A percentile compares a stretch with the other conserved stretches of the same genome.
Evolutionary conservation across 2,113 vertebrate genomes (phyloP).

Genomic region (Clarias gariepinus): DNA sequence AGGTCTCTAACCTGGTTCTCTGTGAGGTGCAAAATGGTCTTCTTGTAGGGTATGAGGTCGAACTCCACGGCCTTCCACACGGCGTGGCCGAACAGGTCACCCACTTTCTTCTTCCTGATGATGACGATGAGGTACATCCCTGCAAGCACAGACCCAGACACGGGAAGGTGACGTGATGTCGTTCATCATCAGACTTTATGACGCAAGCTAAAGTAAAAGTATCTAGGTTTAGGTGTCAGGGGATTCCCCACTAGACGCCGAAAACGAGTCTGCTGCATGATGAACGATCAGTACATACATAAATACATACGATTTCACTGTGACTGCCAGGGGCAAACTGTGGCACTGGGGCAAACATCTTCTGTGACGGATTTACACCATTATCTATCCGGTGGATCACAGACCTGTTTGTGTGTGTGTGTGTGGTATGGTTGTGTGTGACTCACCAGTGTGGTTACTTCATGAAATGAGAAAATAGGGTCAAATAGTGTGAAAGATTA

Average conservation of each 20-base stretch:
- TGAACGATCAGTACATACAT: background rate
- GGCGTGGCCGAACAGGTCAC: constrained; percentile 87
- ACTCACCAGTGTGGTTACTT: background rate
- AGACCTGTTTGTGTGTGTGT: background rate
- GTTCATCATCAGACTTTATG: background rate
- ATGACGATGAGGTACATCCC: constrained; percentile 96
- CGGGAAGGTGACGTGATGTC: background rate
- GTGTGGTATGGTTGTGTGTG: background rate
- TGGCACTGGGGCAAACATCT: background rate
- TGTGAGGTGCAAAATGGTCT: constrained; percentile 93
- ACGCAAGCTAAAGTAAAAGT: background rate
- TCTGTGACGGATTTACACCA: background rate
- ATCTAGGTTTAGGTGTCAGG: too few relatives aligned
- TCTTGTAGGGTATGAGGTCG: constrained; percentile 94
- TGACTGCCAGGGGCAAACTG: background rate
- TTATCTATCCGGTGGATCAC: background rate
- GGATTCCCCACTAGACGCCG: background rate
- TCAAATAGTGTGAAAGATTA: background rate
- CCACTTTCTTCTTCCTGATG: constrained; percentile 92
- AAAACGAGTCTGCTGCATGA: background rate
- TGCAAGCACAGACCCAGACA: constrained; percentile 57
- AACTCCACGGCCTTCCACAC: constrained; percentile 97
- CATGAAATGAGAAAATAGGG: background rate
- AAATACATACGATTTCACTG: too few relatives aligned
- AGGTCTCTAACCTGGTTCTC: constrained; percentile 96